Conservation (phyloP, 2,888 invertebrate species). For the Folsomia candida region DNA sequence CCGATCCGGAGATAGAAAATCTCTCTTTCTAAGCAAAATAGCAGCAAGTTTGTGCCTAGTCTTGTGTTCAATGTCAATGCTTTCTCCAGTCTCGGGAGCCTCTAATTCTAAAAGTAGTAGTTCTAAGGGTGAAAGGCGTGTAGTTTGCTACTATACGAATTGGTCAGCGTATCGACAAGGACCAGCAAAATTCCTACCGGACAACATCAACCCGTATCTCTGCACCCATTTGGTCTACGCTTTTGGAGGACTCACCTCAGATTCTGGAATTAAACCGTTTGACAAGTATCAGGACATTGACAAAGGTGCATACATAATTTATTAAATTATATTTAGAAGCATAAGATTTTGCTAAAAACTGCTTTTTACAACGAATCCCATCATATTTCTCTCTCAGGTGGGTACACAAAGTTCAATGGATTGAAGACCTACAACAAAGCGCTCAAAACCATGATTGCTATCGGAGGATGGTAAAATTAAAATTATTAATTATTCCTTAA, state of each 20-base stretch:
- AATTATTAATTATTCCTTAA: neutral
- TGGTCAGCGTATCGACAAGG: conserved; percentile 86
- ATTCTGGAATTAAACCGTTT: conserved; percentile 85
- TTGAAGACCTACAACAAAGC: conserved; percentile 89
- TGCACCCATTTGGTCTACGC: conserved; percentile 92
- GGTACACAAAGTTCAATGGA: conserved; percentile 89
- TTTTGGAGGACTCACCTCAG: conserved; percentile 87
- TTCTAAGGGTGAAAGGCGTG: conserved; percentile 60
- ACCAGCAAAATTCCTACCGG: conserved; percentile 84
- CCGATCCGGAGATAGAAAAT: neutral
- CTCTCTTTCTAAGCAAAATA: neutral
- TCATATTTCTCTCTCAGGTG: too few species aligned
- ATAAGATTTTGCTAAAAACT: neutral
- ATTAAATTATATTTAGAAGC: conserved; percentile 4
- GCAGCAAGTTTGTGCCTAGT: conserved; percentile 30
- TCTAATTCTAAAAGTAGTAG: neutral
- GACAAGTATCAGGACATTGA: conserved; percentile 95
- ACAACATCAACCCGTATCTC: conserved; percentile 90
- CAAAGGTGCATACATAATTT: conserved; percentile 66
- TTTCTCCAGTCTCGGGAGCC: too few species aligned
- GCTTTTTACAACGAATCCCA: conserved; percentile 11
- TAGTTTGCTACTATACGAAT: conserved; percentile 90
- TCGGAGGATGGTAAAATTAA: conserved; percentile 73
- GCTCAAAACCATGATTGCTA: conserved; percentile 83
- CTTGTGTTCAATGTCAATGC: conserved; percentile 41